Evolutionary conservation across 1,140 invertebrate species (phyloP).

Genomic region (Drosophila oshimai): DNA sequence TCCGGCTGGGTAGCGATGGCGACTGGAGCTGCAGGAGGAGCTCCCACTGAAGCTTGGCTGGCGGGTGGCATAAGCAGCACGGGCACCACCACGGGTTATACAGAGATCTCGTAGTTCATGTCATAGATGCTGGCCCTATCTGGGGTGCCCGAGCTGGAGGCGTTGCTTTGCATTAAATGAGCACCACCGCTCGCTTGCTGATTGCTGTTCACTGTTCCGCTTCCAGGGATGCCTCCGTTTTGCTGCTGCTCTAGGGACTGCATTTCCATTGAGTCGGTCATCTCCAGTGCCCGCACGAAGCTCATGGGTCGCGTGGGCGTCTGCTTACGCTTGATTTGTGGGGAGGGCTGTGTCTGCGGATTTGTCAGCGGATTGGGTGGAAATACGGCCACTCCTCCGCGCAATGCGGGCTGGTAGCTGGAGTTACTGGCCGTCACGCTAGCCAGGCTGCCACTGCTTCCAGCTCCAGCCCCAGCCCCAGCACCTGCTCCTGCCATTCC

Average conservation of each 20-base stretch:
- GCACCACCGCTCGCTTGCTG: constrained; percentile 10
- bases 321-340: constrained; percentile 86
- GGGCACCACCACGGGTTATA: constrained; percentile 84
- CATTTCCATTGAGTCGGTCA: constrained; percentile 93
- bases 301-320: constrained; percentile 91
- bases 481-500: too few species aligned
- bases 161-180: constrained; percentile 28
- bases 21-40: constrained; percentile 1
- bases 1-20: constrained; percentile 1
- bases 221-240: constrained; percentile 52
- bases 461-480: constrained; percentile 23
- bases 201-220: constrained; percentile 62
- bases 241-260: constrained; percentile 81
- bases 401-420: constrained; percentile 85
- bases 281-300: constrained; percentile 95
- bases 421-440: constrained; percentile 48
- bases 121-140: constrained; percentile 95
- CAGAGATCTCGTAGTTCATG: constrained; percentile 98
- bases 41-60: constrained; percentile 16
- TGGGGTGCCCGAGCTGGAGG: constrained; percentile 86
- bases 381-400: constrained; percentile 87
- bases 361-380: constrained; percentile 84
- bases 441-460: constrained; percentile 65
- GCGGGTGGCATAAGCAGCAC: constrained; percentile 75
- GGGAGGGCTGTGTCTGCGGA: constrained; percentile 84